Conservation (phyloP, 2,888 invertebrate species). For the Globia sparganii region DNA sequence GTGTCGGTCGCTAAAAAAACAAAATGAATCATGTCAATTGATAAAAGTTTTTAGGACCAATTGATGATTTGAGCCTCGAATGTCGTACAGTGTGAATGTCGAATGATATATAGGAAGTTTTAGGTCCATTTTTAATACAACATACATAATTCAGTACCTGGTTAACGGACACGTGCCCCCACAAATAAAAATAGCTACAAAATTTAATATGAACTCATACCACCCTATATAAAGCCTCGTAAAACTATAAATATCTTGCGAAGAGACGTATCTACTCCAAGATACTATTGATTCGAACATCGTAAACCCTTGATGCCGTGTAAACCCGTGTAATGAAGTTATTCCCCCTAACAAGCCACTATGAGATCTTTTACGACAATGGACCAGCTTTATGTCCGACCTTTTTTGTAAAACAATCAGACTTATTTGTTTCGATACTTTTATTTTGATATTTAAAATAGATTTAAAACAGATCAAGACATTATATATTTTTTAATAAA, state of each 20-base stretch:
- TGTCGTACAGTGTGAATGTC: background rate
- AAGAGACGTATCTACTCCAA: constrained; percentile 53
- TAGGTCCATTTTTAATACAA: background rate
- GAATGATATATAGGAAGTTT: background rate
- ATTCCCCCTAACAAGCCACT: constrained; percentile 84
- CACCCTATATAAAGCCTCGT: constrained; percentile 36
- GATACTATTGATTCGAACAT: constrained; percentile 72
- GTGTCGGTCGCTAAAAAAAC: background rate
- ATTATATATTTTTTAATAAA: background rate
- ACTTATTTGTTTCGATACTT: constrained; percentile 32
- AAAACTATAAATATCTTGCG: constrained; percentile 53
- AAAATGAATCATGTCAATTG: background rate
- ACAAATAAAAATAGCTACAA: constrained; percentile 42
- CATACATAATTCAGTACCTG: constrained; percentile 13
- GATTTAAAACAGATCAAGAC: background rate
- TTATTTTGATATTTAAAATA: constrained; percentile 25
- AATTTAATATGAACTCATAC: constrained; percentile 33
- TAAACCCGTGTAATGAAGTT: constrained; percentile 84
- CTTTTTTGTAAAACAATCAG: constrained; percentile 67
- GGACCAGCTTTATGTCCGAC: constrained; percentile 72
- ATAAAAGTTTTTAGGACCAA: background rate
- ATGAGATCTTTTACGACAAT: constrained; percentile 83
- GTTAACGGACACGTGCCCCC: background rate
- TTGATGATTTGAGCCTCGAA: background rate
- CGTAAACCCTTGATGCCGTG: constrained; percentile 82